phyloP scores from a whole-genome alignment of 2,797 vertebrate genomes.

The Monodelphis domestica region DNA sequence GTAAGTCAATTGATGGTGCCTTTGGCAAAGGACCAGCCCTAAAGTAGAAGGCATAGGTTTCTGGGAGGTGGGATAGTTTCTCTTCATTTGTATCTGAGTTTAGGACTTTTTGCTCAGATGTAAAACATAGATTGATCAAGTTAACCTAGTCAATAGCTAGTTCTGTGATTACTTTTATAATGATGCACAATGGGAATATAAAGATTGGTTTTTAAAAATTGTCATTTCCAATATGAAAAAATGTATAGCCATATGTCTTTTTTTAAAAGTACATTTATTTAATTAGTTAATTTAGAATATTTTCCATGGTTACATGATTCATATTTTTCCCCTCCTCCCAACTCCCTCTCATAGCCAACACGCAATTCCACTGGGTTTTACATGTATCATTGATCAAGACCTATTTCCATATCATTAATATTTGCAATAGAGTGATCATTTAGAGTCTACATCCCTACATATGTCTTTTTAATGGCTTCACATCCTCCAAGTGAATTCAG shows the following conservation, averaged over 20 bases:
- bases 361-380: no score
- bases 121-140: neutral
- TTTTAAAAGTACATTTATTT: no score
- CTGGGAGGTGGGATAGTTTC: constrained; percentile 16
- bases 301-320: no score
- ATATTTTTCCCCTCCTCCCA: no score
- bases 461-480: neutral
- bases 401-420: no score
- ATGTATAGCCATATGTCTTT: neutral
- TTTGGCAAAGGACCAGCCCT: constrained; percentile 39
- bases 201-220: constrained; percentile 40
- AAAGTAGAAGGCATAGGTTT: constrained; percentile 40
- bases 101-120: constrained; percentile 17
- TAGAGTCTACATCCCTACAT: no score
- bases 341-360: no score
- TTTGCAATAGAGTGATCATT: no score
- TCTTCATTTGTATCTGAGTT: neutral
- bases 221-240: constrained; percentile 44
- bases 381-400: no score
- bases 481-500: constrained; percentile 26
- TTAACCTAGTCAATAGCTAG: neutral
- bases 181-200: neutral
- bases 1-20: neutral
- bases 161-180: neutral
- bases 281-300: no score